These are phyloP conservation scores for Apus apus DNA, from an alignment of 2,113 vertebrate species.

Conservation along the genomic window DNA sequence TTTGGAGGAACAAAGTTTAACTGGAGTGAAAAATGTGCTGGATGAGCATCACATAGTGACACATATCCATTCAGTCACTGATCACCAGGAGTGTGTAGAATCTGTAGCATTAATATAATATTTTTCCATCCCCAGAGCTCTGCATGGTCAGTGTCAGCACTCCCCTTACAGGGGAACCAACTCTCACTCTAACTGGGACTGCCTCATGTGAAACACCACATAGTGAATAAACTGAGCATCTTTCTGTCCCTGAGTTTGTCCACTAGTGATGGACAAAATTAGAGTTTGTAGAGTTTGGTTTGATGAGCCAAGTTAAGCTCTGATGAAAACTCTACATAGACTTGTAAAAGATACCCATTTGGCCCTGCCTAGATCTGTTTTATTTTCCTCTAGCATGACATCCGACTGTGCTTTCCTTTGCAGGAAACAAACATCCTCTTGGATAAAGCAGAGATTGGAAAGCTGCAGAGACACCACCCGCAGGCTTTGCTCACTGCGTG, in stretches of 20 bases:
- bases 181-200: not conserved
- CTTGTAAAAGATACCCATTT: not conserved
- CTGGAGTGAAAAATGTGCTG: not conserved
- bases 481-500: not conserved
- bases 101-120: not conserved
- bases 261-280: not conserved
- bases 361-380: not conserved
- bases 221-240: not conserved
- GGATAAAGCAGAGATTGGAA: not conserved
- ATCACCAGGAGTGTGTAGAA: not conserved
- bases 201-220: not conserved
- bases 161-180: not conserved
- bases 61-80: not conserved
- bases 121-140: not conserved
- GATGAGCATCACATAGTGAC: not conserved
- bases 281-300: not conserved
- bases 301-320: not conserved
- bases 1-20: not conserved
- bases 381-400: not conserved
- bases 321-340: not conserved
- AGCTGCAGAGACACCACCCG: not conserved
- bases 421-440: conserved; percentile 29
- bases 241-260: not conserved
- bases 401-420: not conserved
- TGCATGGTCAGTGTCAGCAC: not conserved